Conservation (phyloP, 2,888 invertebrate genomes). For the Polydrusus cervinus region DNA sequence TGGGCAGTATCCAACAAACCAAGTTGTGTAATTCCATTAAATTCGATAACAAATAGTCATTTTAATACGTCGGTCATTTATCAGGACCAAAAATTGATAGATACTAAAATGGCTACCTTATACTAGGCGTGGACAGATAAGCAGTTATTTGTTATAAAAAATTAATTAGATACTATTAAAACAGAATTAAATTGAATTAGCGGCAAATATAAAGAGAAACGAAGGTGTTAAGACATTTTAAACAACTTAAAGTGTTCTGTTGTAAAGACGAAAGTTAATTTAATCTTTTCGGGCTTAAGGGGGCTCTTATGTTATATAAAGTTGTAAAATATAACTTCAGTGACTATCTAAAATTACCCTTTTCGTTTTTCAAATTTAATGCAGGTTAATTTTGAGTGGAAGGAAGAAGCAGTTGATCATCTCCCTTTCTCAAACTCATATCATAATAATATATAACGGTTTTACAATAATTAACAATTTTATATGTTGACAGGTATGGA, state of each 20-base stretch:
- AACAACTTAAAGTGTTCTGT: not conserved
- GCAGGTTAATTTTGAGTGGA: too few species aligned
- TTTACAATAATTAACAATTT: too few species aligned
- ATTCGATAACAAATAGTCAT: not conserved
- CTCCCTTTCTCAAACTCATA: too few species aligned
- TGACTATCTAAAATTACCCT: too few species aligned
- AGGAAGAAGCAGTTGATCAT: too few species aligned
- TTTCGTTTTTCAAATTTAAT: too few species aligned
- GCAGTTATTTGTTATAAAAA: conserved; percentile 5
- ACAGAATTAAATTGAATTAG: conserved; percentile 13
- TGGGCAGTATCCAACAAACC: not conserved
- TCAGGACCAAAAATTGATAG: not conserved
- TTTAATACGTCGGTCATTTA: not conserved
- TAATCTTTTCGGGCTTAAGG: too few species aligned
- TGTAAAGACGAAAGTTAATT: not conserved
- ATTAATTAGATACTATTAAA: conserved; percentile 10
- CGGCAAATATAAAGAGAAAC: not conserved
- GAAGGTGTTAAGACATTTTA: conserved; percentile 7
- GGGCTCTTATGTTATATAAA: too few species aligned
- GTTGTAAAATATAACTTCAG: too few species aligned
- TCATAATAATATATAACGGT: too few species aligned
- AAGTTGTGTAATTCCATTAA: not conserved
- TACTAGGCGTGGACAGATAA: conserved; percentile 9
- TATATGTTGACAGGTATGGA: too few species aligned
- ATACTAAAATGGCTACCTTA: conserved; percentile 15